phyloP scores from a whole-genome alignment of 2,888 invertebrate genomes.

The Apamea crenata region DNA sequence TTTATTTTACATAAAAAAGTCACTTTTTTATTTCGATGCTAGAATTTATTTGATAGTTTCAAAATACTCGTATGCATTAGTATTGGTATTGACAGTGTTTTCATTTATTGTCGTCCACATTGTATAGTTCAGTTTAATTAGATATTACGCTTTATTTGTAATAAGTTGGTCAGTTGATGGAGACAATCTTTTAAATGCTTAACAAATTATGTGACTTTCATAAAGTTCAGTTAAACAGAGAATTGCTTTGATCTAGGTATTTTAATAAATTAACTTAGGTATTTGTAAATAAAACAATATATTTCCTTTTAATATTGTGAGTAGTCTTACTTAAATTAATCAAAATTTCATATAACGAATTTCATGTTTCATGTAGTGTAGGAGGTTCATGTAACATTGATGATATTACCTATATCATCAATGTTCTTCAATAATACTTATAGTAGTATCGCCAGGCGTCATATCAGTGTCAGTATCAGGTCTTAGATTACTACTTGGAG shows the following conservation, averaged over 20 bases:
- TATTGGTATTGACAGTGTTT: no score
- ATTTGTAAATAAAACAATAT: slow-evolving; percentile 9
- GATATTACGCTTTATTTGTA: neutral
- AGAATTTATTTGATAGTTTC: no score
- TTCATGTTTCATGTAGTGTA: no score
- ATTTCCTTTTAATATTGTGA: slow-evolving; percentile 9
- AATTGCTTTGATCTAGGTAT: neutral
- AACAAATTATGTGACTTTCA: neutral
- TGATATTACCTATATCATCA: neutral
- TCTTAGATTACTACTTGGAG: no score
- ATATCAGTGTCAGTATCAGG: no score
- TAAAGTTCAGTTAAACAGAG: neutral
- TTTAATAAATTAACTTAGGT: neutral
- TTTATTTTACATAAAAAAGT: no score
- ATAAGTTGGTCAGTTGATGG: neutral
- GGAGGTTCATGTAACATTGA: no score
- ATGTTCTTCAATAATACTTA: neutral
- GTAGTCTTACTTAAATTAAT: slow-evolving; percentile 53
- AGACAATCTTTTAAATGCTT: neutral
- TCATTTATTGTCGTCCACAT: no score
- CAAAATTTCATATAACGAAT: neutral
- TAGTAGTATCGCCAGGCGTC: neutral
- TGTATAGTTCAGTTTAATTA: neutral
- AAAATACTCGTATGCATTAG: no score
- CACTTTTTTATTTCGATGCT: no score